Percentiles rank a stretch among this genome's conserved stretches.
phyloP scores from a whole-genome alignment of 1,140 invertebrate genomes.

The Musca domestica region DNA sequence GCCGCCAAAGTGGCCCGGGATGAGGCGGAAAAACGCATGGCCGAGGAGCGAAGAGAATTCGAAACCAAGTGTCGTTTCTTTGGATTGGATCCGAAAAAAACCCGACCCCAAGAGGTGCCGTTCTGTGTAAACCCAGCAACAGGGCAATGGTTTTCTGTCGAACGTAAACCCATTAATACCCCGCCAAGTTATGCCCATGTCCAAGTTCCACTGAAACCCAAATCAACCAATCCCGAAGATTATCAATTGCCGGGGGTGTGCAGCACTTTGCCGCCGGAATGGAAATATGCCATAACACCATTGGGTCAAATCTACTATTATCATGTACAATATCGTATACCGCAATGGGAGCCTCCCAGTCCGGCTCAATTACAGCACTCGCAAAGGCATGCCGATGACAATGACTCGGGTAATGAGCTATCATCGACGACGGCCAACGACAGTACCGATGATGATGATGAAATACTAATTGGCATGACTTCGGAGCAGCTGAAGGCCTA shows the following conservation, averaged over 20 bases:
- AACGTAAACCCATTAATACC: conserved; percentile 49
- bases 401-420: conserved; percentile 29
- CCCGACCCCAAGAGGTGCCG: conserved; percentile 60
- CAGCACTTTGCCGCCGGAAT: conserved; percentile 71
- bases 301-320: conserved; percentile 89
- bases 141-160: conserved; percentile 60
- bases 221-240: conserved; percentile 33
- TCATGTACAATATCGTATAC: conserved; percentile 75
- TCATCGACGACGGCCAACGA: background rate
- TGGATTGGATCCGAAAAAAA: conserved; percentile 61
- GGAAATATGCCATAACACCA: conserved; percentile 78
- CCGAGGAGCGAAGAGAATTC: conserved; percentile 63
- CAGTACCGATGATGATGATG: conserved; percentile 25
- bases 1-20: conserved; percentile 68
- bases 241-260: conserved; percentile 59
- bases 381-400: background rate
- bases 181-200: conserved; percentile 44
- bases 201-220: conserved; percentile 44
- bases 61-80: conserved; percentile 63
- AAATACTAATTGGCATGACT: conserved; percentile 25
- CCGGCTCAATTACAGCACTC: conserved; percentile 19
- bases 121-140: conserved; percentile 62
- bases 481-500: conserved; percentile 31
- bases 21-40: conserved; percentile 64
- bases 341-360: conserved; percentile 85